Evolutionary conservation across 1,140 invertebrate genomes (phyloP), one percentile per base, ranked within the genome.

Genomic region (Halotydeus destructor): DNA sequence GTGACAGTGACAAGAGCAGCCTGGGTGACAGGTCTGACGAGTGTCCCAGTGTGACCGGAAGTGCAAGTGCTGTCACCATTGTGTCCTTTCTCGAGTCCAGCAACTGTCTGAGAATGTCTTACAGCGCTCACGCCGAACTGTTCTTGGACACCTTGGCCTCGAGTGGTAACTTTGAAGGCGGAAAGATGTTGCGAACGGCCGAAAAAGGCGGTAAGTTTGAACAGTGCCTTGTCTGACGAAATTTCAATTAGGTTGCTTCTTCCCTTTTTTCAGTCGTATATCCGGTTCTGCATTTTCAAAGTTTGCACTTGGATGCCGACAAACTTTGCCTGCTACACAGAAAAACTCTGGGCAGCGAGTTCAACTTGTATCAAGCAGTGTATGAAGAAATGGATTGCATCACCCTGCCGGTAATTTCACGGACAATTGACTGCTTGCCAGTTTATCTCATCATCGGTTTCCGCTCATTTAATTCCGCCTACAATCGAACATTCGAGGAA

Each of bases 391-490:
- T 40, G 8, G 12, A 14, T 19, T 3, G 3, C 11, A 22, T 34
- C 9, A 37, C 18, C 41, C 12, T 45, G 3, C 27, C 26, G n/a
- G 40, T 46, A 9, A 38, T 26, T 28, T 12, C 5, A 9, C 8
- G 9, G 25, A 23, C 12, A 16, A 27, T 16, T 12, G 6, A 23
- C 24, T 31, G 31, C 4, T 16, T 38, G 30, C n/a, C 19, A n/a
- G 3, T 25, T 11, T 37, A 53, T 41, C 58, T 65, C 11, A 27
- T 65, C 26, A 43, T 64, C 22, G 62, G 62, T 0, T 62, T 62
- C 50, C 61, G 60, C 42, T 59, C 54, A 33, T 45, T 63, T 4
- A 58, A 63, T 32, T 54, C 52, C 25, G 55, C 51, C 28, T 57
- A 63, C 42, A 45, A 49, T 19, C 44, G 44, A 4, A 43, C 49